These are phyloP conservation scores for Numenius phaeopus DNA, from an alignment of 2,797 vertebrate species.

Conservation along the genomic window DNA sequence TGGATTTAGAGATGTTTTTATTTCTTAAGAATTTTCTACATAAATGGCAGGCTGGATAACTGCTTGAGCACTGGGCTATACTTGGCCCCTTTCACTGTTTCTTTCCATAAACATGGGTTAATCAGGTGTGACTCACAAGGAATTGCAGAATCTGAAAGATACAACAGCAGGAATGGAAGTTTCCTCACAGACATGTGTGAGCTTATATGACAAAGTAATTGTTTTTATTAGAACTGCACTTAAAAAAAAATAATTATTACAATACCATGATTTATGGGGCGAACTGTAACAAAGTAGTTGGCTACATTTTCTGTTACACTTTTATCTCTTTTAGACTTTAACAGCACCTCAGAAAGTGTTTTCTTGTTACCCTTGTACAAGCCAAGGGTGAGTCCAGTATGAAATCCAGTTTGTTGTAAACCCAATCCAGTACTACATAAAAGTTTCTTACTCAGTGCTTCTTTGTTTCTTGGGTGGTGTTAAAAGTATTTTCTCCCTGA, in stretches of 20 bases:
- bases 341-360: not conserved
- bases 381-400: not conserved
- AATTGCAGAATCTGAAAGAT: not conserved
- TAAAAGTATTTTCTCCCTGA: not conserved
- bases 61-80: not conserved
- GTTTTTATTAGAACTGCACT: not conserved
- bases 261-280: not conserved
- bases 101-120: not conserved
- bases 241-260: not conserved
- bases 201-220: not conserved
- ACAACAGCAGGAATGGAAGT: not conserved
- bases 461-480: not conserved
- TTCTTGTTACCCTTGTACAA: not conserved
- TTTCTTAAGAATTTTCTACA: not conserved
- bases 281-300: not conserved
- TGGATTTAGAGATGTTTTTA: not conserved
- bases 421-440: rapidly evolving
- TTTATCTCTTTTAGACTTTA: not conserved
- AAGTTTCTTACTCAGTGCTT: not conserved
- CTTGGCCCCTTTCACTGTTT: not conserved
- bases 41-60: not conserved
- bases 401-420: not conserved
- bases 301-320: not conserved
- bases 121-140: not conserved
- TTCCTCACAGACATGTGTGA: not conserved